phyloP scores from a whole-genome alignment of 2,113 vertebrate genomes.

The Micronisus gabar region DNA sequence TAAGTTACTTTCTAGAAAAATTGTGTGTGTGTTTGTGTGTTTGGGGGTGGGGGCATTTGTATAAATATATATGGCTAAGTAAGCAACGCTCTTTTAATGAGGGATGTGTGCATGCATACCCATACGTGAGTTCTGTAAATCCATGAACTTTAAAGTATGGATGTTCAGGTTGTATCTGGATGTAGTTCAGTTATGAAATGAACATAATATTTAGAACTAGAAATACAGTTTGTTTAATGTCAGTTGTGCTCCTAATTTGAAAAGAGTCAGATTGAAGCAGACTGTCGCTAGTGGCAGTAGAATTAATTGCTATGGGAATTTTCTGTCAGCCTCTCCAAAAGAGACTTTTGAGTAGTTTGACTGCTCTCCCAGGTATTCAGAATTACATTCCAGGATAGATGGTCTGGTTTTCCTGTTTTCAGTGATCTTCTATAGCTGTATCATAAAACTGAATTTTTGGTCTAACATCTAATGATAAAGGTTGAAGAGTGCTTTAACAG shows the following conservation, averaged over 20 bases:
- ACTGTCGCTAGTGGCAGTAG: neutral
- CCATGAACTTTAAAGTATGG: neutral
- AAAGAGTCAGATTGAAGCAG: neutral
- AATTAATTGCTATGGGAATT: neutral
- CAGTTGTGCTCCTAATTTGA: neutral
- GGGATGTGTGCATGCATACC: no score
- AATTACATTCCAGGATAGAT: neutral
- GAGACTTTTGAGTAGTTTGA: neutral
- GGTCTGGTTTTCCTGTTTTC: neutral
- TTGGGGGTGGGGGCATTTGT: neutral
- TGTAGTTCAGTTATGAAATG: neutral
- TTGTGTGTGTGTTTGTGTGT: fast-evolving
- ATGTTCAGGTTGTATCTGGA: neutral
- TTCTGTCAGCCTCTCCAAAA: neutral
- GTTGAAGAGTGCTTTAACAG: neutral
- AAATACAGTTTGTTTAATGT: neutral
- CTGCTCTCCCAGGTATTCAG: neutral
- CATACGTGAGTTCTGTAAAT: neutral
- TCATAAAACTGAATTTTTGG: neutral
- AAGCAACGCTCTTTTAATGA: neutral
- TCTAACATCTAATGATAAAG: neutral
- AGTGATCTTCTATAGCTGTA: neutral
- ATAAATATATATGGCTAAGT: no score
- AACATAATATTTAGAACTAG: neutral
- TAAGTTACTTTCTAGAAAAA: neutral